phyloP scores from a whole-genome alignment of 2,888 invertebrate species.

The Pristionchus arcanus region DNA sequence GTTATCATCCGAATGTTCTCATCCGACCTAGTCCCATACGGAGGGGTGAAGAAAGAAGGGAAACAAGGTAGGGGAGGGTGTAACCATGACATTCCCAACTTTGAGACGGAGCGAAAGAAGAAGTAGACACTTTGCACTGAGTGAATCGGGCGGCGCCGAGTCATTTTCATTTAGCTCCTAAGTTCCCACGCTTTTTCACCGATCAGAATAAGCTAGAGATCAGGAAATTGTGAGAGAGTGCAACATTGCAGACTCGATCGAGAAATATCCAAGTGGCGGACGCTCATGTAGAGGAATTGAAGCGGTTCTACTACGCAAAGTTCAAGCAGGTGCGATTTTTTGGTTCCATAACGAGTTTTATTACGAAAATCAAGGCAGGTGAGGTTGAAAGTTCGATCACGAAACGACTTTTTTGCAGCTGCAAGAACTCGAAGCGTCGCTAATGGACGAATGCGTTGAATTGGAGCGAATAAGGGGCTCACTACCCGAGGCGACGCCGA shows the following conservation, averaged over 20 bases:
- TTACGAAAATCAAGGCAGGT: neutral
- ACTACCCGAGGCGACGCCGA: neutral
- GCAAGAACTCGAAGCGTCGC: constrained; percentile 63
- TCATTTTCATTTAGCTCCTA: too few species aligned
- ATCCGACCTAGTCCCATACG: too few species aligned
- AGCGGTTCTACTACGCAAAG: constrained; percentile 62
- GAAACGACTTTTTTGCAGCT: constrained; percentile 57
- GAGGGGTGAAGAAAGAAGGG: neutral
- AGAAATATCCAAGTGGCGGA: constrained; percentile 62
- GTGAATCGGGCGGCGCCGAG: neutral
- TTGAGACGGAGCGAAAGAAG: neutral
- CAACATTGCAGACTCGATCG: constrained; percentile 23
- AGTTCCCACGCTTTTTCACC: too few species aligned
- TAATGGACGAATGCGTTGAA: constrained; percentile 68
- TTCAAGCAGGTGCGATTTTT: constrained; percentile 60
- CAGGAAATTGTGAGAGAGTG: neutral
- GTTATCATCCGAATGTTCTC: too few species aligned
- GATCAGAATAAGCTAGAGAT: neutral
- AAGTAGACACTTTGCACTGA: neutral
- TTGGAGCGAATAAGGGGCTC: constrained; percentile 58
- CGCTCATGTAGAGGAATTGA: constrained; percentile 62
- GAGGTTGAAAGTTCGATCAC: neutral
- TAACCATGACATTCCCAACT: constrained; percentile 28
- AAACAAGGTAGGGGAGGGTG: neutral
- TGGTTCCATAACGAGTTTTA: neutral